Conservation (phyloP, 1,140 invertebrate genomes). For the Linepithema humile region DNA sequence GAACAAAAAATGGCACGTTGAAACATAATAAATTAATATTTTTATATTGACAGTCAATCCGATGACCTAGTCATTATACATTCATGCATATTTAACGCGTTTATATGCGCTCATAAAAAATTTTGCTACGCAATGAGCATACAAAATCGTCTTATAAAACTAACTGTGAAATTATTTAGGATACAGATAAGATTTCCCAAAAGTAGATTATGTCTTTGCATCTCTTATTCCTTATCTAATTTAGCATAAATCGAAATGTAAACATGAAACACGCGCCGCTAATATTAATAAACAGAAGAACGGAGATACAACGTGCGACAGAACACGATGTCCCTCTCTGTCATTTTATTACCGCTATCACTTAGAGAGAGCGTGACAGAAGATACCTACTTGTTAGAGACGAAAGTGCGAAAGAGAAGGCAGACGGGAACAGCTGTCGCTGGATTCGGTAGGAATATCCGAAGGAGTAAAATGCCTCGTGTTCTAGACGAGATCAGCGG, state of each 20-base stretch:
- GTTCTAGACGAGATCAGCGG: constrained; percentile 61
- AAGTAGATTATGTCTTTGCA: too few relatives aligned
- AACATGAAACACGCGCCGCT: background rate
- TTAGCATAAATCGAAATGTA: background rate
- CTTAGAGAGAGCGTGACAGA: background rate
- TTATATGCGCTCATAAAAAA: background rate
- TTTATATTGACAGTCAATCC: constrained; percentile 1
- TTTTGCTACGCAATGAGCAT: background rate
- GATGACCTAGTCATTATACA: constrained; percentile 13
- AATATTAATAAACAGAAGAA: background rate
- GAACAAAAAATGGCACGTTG: background rate
- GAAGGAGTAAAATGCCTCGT: constrained; percentile 41
- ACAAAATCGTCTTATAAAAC: background rate
- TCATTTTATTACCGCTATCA: background rate
- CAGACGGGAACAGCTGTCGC: background rate
- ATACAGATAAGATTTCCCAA: too few relatives aligned
- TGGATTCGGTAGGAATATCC: constrained; percentile 54
- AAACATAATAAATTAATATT: constrained; percentile 28
- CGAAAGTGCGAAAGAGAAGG: constrained; percentile 13
- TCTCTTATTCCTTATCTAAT: background rate
- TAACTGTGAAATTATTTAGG: background rate
- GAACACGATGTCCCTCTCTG: background rate
- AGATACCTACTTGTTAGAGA: background rate
- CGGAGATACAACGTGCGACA: constrained; percentile 38
- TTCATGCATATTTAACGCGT: constrained; percentile 23